A percentile compares a stretch with the other conserved stretches of the same genome.
Evolutionary conservation across 2,113 vertebrate species (phyloP).

Genomic region (Xenopus tropicalis): DNA sequence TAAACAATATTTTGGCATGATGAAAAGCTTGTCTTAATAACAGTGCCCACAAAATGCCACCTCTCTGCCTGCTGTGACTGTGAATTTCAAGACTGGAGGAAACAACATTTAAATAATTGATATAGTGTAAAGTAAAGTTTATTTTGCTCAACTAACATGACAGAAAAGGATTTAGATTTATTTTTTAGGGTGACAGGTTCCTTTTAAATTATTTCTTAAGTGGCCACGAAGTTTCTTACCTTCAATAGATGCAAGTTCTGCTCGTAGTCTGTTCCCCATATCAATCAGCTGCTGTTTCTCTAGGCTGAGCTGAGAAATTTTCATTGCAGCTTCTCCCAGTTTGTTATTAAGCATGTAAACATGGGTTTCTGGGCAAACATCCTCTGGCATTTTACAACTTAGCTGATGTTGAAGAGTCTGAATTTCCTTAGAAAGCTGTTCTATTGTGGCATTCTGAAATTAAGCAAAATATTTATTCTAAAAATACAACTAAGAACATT

Average conservation of each 20-base stretch:
- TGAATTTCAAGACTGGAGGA: too few relatives aligned
- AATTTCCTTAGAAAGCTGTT: slow-evolving; percentile 50
- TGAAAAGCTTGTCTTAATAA: too few relatives aligned
- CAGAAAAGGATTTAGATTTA: too few relatives aligned
- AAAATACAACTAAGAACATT: too few relatives aligned
- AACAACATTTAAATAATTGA: too few relatives aligned
- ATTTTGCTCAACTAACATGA: too few relatives aligned
- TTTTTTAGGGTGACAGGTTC: too few relatives aligned
- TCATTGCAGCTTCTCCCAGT: slow-evolving; percentile 69
- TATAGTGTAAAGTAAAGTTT: too few relatives aligned
- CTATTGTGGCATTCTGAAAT: slow-evolving; percentile 15
- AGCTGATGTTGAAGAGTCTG: slow-evolving; percentile 49
- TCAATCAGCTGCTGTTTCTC: slow-evolving; percentile 84
- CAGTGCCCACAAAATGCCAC: too few relatives aligned
- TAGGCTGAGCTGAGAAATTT: slow-evolving; percentile 65
- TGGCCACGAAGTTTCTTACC: slow-evolving; percentile 27
- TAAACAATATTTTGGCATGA: too few relatives aligned
- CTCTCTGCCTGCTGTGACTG: too few relatives aligned
- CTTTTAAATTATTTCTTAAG: too few relatives aligned
- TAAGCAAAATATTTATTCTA: not conserved
- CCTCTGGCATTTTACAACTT: not conserved
- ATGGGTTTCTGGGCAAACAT: not conserved
- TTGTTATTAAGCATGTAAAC: slow-evolving; percentile 55
- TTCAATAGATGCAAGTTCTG: slow-evolving; percentile 55
- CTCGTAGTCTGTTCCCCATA: slow-evolving; percentile 77